A percentile compares a stretch with the other conserved stretches of the same genome.
These are phyloP conservation scores for Notoglanidium macrostoma DNA, from an alignment of 2,797 vertebrate species.

Conservation along the genomic window DNA sequence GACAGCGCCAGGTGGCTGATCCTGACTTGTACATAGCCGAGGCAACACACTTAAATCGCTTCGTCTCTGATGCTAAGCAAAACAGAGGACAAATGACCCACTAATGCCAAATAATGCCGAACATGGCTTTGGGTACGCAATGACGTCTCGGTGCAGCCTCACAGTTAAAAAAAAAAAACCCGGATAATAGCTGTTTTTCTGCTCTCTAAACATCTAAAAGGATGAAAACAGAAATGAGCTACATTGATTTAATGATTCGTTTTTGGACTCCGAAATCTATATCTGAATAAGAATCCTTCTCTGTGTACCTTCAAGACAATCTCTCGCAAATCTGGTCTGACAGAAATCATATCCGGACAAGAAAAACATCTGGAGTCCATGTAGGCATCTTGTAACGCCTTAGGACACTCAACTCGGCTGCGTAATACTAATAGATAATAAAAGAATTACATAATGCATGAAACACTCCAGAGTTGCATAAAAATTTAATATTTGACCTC, in stretches of 20 bases:
- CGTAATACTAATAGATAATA: background rate
- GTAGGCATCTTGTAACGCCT: background rate
- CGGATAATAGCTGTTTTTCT: background rate
- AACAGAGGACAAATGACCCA: slow-evolving; percentile 18
- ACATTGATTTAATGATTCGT: background rate
- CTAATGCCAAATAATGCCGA: slow-evolving; percentile 2
- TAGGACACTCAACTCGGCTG: background rate
- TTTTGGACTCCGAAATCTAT: background rate
- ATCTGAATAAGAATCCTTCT: background rate
- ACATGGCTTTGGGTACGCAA: background rate
- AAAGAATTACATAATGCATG: background rate
- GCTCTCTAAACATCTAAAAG: background rate
- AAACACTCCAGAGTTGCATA: background rate
- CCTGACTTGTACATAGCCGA: slow-evolving; percentile 2
- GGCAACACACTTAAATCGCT: slow-evolving; percentile 12
- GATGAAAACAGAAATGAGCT: background rate
- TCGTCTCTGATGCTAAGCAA: background rate
- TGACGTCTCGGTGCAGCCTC: background rate
- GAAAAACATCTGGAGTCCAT: background rate
- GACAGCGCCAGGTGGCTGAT: slow-evolving; percentile 45
- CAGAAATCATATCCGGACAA: background rate
- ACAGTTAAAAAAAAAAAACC: background rate
- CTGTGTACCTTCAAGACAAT: background rate
- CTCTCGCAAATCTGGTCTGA: background rate
- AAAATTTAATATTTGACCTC: slow-evolving; percentile 15